Evolutionary conservation across 1,140 invertebrate species (phyloP).

Genomic region (Drosophila obscura): DNA sequence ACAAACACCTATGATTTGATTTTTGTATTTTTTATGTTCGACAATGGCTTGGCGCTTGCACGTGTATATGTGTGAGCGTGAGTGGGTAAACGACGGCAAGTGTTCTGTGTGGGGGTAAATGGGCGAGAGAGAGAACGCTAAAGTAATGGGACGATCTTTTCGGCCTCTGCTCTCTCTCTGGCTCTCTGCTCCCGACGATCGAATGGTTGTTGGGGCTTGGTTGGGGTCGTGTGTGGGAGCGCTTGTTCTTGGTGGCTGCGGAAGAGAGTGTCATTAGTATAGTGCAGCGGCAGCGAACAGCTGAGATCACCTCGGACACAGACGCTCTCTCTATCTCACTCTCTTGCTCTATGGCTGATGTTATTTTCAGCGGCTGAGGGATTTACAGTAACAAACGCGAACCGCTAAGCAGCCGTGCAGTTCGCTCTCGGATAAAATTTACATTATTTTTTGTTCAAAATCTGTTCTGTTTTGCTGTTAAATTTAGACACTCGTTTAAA

Average conservation of each 20-base stretch:
- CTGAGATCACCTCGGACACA: conserved; percentile 65
- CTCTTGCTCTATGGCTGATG: conserved; percentile 52
- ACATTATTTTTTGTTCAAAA: conserved; percentile 48
- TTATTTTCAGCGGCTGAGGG: conserved; percentile 73
- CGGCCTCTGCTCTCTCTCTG: conserved; percentile 27
- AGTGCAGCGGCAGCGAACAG: conserved; percentile 55
- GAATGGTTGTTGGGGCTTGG: too few relatives aligned
- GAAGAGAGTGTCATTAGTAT: conserved; percentile 56
- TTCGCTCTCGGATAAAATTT: conserved; percentile 48
- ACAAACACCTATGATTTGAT: conserved; percentile 76
- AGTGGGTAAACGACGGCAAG: conserved; percentile 75
- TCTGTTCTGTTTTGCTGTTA: conserved; percentile 51
- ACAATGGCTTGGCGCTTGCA: conserved; percentile 45
- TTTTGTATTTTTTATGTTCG: conserved; percentile 62
- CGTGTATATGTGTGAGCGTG: conserved; percentile 33
- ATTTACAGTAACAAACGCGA: conserved; percentile 79
- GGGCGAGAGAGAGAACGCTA: conserved; percentile 57
- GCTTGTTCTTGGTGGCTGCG: conserved; percentile 63
- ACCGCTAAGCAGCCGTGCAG: conserved; percentile 66
- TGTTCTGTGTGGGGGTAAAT: conserved; percentile 78
- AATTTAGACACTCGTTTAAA: conserved; percentile 47
- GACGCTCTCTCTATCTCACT: conserved; percentile 29
- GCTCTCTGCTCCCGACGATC: too few relatives aligned
- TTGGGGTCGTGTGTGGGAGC: conserved; percentile 62
- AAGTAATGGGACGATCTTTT: conserved; percentile 60